Base-by-base conservation (phyloP, 2,113 vertebrate genomes). In the Chloroceryle aenea region DNA sequence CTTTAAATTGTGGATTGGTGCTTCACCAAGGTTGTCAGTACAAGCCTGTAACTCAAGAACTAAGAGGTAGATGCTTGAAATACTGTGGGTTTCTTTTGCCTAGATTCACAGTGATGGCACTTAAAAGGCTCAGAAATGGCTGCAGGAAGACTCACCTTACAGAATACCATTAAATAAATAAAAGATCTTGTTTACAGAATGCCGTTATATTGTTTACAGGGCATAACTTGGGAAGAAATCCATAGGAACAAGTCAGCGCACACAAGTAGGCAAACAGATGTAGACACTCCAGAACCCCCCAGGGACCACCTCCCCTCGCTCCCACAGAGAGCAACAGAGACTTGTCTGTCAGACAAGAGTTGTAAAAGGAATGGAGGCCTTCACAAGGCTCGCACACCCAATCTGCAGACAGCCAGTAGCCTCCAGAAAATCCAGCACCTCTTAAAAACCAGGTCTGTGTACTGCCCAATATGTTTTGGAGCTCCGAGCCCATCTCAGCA, bases 401-500 rank as follows among this genome's bases (percentile, higher is more conserved):
- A 22, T n/a, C 20, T 58, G 38, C 73, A n/a, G 43, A 30, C 18
- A 81, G 63, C 19, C 17, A 87, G 55, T 14, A 85, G 45, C 12
- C 52, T 38, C 23, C 43, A 78, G 62, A 91, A 93, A 87, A 87
- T 5, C 36, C 69, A 73, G 32, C 34, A 10, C 21, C 5, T 75
- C 63, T 63, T 9, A 16, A 71, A 88, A 68, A 68, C 14, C 11
- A 1, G 6, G 3, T 8, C 42, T 25, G 29, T n/a, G 36, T 11
- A 2, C 45, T 42, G 55, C 42, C 58, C 62, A 15, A 50, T 6
- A 4, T 0, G 2, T 6, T 40, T 34, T 45, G 48, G 58, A 61
- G 5, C 61, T 38, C 56, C 50, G 61, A 1, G 2, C 16, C 48
- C 1, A 0, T 12, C 50, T 19, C 4, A 52, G 29, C 1, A 0